Evolutionary conservation across 2,113 vertebrate genomes (phyloP), one percentile per base, ranked within the genome.

Genomic region (Ardeotis arabs): DNA sequence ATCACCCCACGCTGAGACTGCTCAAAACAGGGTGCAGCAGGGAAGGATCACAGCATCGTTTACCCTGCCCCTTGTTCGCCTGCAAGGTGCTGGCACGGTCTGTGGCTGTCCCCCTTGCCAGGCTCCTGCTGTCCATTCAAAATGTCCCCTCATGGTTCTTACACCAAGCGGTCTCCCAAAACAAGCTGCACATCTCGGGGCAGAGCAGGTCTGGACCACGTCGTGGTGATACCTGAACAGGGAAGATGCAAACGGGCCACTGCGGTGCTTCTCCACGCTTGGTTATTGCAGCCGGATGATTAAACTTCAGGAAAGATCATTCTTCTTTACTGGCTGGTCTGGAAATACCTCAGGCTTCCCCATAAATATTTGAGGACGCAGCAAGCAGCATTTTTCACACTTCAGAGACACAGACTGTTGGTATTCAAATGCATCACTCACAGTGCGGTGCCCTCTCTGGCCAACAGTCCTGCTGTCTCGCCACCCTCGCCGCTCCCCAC

Each of bases 341-440:
- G 83, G 52, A 80, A 94, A 86, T 1, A 75, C 92, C 87, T 92
- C 92, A 18, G 72, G 75, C 55, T 77, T 15, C 72, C 49, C 63
- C 68, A 86, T 86, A 58, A 94, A 86, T 92, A 84, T 55, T 19
- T 74, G 87, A 95, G 90, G 85, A 70, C 16, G 2, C 4, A 63
- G 74, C 82, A 50, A 63, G 90, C 64, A 74, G 52, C 68, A 55
- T 92, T 96, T 86, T 86, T 95, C 85, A 92, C 72, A 33, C 85
- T 91, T 1, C 0, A 45, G 80, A 73, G 63, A 37, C 4, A 3
- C 78, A 45, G 81, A 12, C 47, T 73, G 58, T 53, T 37, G 5
- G 76, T 29, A 75, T 84, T 70, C 84, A 53, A 27, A 16, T 12
- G 56, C 77, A 82, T 84, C 93, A 55, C 14, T 67, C 47, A 12